Evolutionary conservation across 2,888 invertebrate genomes (phyloP).

Genomic region (Melanargia galathea): DNA sequence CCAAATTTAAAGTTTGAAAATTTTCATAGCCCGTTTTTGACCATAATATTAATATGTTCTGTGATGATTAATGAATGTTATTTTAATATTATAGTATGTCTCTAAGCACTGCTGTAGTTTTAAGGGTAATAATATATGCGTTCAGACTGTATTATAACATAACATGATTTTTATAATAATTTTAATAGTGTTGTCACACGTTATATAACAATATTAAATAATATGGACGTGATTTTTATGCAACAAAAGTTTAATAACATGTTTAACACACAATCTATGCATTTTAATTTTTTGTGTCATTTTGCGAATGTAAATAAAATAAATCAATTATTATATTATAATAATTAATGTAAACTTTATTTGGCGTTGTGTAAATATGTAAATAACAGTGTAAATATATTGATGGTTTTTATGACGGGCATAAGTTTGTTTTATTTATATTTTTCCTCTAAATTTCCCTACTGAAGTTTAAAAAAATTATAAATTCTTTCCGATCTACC

Average conservation of each 20-base stretch:
- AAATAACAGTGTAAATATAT: slow-evolving; percentile 79
- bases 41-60: neutral
- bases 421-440: slow-evolving; percentile 56
- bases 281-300: too few species aligned
- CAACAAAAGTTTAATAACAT: too few species aligned
- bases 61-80: neutral
- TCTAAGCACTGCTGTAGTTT: slow-evolving; percentile 17
- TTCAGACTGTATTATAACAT: neutral
- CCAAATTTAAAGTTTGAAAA: too few species aligned
- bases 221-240: too few species aligned
- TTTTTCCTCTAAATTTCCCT: neutral
- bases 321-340: slow-evolving; percentile 45
- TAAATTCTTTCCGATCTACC: too few species aligned
- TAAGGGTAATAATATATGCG: slow-evolving; percentile 4
- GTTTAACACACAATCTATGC: neutral
- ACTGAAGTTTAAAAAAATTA: too few species aligned
- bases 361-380: slow-evolving; percentile 68
- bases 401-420: slow-evolving; percentile 80
- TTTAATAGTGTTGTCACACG: too few species aligned
- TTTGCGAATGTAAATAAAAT: slow-evolving; percentile 58
- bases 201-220: too few species aligned
- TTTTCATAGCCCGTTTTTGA: neutral
- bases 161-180: too few species aligned
- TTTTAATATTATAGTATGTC: neutral
- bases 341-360: slow-evolving; percentile 40